Percentiles rank a stretch among this genome's conserved stretches.
These are phyloP conservation scores for Rissa tridactyla DNA, from an alignment of 2,113 vertebrate species.

Conservation along the genomic window DNA sequence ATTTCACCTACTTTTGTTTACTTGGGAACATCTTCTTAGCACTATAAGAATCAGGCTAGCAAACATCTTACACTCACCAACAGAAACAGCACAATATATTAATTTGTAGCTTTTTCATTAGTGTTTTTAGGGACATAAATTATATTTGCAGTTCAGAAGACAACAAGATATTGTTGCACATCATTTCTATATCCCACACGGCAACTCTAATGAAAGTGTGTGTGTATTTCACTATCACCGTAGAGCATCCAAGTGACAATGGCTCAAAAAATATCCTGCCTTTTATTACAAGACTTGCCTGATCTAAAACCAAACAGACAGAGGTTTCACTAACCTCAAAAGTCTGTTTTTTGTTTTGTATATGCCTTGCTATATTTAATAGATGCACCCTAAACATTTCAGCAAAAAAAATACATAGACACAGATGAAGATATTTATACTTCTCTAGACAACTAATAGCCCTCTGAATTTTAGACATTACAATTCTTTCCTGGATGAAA, in stretches of 20 bases:
- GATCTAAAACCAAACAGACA: background rate
- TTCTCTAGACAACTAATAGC: background rate
- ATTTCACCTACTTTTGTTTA: constrained; percentile 8
- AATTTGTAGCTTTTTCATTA: background rate
- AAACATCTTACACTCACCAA: background rate
- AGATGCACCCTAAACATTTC: background rate
- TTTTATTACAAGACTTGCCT: constrained; percentile 1
- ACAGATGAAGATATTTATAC: background rate
- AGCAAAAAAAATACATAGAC: constrained; percentile 3
- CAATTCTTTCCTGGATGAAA: constrained; percentile 22
- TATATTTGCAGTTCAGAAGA: background rate
- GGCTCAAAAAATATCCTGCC: background rate
- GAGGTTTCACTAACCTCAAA: background rate
- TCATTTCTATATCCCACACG: background rate
- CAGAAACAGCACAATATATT: background rate
- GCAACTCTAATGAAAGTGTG: constrained; percentile 15
- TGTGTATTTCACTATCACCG: background rate
- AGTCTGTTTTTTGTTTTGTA: background rate
- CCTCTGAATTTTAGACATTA: constrained; percentile 2
- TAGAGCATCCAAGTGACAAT: constrained; percentile 12
- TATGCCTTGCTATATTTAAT: background rate
- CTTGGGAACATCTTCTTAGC: background rate
- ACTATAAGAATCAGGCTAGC: background rate
- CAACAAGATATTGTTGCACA: background rate
- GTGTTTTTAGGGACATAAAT: background rate